Base-by-base conservation (phyloP, 2,888 invertebrate genomes). In the Drosophila recens region DNA sequence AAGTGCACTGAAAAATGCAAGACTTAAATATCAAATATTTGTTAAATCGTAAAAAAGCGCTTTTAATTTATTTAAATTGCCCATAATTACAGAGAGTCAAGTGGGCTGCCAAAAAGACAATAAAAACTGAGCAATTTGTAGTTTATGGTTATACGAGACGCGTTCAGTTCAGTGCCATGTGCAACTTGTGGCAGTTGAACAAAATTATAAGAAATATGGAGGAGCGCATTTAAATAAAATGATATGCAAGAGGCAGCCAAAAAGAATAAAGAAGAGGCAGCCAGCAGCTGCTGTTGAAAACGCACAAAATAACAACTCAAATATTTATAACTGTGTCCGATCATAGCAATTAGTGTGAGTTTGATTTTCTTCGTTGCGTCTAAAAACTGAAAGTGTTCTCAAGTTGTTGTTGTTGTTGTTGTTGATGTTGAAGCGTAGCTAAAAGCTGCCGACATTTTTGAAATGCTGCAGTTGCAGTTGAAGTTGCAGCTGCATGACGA, bases 291-390 rank as follows among this genome's bases (percentile, higher is more conserved):
- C 53, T 33, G 56, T 40, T 56, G 42, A 73, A 62, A 63, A 67
- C 49, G n/a, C n/a, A 40, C 59, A 67, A 66, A 73, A 76, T 68
- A 85, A 79, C 72, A 66, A 69, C 64, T 75, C 71, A 72, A 70
- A 83, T 86, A 87, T 87, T 90, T 90, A 91, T 88, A 91, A 90
- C 90, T 90, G 90, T 83, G 89, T 61, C 86, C 84, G 91, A 90
- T 90, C 90, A 88, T 84, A 90, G 91, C 91, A 91, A 91, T 91
- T 91, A 91, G 90, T 84, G 82, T 67, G 90, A 89, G 88, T 91
- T 91, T 91, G 90, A 90, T 90, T 91, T 90, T 87, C 89, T 79
- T 75, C 34, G 3, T 11, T 72, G 30, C 34, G 34, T 34, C 42
- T 20, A 46, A 62, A 74, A 76, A 76, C 70, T 17, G 76, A 76